phyloP scores from a whole-genome alignment of 2,888 invertebrate genomes.

The Drosophila rubida region DNA sequence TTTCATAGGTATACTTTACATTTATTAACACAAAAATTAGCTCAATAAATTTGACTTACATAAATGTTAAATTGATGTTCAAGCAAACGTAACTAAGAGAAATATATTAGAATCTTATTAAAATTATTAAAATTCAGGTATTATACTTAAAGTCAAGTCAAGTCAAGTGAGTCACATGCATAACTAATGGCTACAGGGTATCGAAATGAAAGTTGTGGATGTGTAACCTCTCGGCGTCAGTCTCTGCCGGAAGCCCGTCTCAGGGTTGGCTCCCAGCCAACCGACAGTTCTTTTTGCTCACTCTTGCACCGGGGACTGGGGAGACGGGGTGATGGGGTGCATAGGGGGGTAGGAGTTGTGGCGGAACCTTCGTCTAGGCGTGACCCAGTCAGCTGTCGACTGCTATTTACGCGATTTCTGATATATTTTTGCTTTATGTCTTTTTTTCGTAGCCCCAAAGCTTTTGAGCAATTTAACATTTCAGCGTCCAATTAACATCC shows the following conservation, averaged over 20 bases:
- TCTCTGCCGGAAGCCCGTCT: constrained; percentile 29
- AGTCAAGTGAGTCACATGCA: too few relatives aligned
- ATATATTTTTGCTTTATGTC: constrained; percentile 11
- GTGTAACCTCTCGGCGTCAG: constrained; percentile 18
- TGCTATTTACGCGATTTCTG: constrained; percentile 20
- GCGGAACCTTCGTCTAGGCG: constrained; percentile 23
- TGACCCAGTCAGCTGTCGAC: constrained; percentile 21
- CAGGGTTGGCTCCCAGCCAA: constrained; percentile 38
- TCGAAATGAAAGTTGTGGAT: constrained; percentile 42
- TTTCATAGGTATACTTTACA: too few relatives aligned
- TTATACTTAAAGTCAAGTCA: too few relatives aligned
- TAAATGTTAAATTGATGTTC: too few relatives aligned
- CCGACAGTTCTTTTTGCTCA: constrained; percentile 36
- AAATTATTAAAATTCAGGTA: too few relatives aligned
- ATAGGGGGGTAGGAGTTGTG: not conserved
- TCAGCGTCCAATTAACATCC: constrained; percentile 71
- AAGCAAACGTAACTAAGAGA: too few relatives aligned
- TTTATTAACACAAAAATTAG: too few relatives aligned
- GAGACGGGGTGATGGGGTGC: not conserved
- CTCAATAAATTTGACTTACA: too few relatives aligned
- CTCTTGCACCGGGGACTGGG: not conserved
- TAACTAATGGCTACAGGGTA: not conserved
- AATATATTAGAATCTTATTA: too few relatives aligned
- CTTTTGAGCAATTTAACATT: constrained; percentile 66
- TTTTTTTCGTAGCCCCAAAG: constrained; percentile 29